Evolutionary conservation across 2,113 vertebrate genomes (phyloP).

Genomic region (Sakesphorus luctuosus): DNA sequence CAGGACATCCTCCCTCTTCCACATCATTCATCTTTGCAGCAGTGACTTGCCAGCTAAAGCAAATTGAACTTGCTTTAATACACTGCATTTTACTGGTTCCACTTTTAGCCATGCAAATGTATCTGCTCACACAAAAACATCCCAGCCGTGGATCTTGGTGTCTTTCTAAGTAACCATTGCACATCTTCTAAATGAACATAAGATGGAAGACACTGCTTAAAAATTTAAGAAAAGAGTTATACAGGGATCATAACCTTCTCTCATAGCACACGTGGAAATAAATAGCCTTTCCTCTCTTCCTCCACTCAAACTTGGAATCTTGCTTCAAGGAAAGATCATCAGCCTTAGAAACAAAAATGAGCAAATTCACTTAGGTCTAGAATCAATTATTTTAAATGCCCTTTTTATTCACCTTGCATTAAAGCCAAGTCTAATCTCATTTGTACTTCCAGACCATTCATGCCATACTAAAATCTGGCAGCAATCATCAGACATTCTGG

Average conservation of each 20-base stretch:
- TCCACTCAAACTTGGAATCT: not conserved
- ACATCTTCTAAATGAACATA: not conserved
- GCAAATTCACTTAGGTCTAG: not conserved
- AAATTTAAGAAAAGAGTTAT: not conserved
- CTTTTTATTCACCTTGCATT: not conserved
- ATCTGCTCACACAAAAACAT: not conserved
- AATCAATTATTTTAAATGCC: not conserved
- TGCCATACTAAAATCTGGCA: not conserved
- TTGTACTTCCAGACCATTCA: not conserved
- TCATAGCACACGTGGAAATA: not conserved
- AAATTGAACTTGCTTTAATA: not conserved
- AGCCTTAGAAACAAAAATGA: not conserved
- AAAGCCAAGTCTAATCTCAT: not conserved
- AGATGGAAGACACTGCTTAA: not conserved
- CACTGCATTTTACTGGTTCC: not conserved
- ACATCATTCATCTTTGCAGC: not conserved
- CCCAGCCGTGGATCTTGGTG: not conserved
- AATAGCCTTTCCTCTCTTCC: not conserved
- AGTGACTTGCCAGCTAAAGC: not conserved
- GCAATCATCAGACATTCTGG: not conserved
- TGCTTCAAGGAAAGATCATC: not conserved
- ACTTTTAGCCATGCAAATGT: not conserved
- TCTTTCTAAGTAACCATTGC: not conserved
- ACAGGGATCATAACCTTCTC: not conserved
- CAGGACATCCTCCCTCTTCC: not conserved